phyloP scores from a whole-genome alignment of 1,140 invertebrate species.

The Leptinotarsa undecemlineata region DNA sequence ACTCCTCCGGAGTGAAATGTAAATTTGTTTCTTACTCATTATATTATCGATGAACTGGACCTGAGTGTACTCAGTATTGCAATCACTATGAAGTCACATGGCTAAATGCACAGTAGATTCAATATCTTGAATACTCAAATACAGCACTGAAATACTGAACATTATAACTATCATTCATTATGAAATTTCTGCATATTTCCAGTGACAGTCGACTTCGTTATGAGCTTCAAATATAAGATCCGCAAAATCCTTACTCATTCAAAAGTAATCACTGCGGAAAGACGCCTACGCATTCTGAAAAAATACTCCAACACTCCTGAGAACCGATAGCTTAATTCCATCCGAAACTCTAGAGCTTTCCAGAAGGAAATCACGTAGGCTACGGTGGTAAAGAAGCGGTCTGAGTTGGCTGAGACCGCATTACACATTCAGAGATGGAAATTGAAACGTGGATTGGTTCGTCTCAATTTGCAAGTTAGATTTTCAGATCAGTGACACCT shows the following conservation, averaged over 20 bases:
- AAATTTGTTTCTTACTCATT: too few relatives aligned
- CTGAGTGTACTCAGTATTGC: too few relatives aligned
- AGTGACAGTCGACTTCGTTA: too few relatives aligned
- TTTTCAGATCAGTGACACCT: conserved; percentile 32
- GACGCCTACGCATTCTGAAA: neutral
- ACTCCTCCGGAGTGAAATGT: too few relatives aligned
- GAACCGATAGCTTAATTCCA: neutral
- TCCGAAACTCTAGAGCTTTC: conserved; percentile 3
- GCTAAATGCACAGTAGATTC: too few relatives aligned
- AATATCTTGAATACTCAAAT: too few relatives aligned
- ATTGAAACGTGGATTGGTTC: conserved; percentile 39
- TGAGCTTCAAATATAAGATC: neutral
- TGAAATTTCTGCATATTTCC: too few relatives aligned
- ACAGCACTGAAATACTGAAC: too few relatives aligned
- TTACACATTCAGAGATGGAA: conserved; percentile 40
- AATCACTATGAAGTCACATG: too few relatives aligned
- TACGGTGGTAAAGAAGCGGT: conserved; percentile 20
- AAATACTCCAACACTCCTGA: neutral
- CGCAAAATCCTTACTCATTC: neutral
- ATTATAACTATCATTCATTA: too few relatives aligned
- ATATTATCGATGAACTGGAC: too few relatives aligned
- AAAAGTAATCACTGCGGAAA: neutral
- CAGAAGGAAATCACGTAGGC: conserved; percentile 24
- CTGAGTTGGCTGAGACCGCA: conserved; percentile 31
- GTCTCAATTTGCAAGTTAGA: conserved; percentile 40